A percentile compares a stretch with the other conserved stretches of the same genome.
Conservation (phyloP, 2,888 invertebrate species). For the Pilophorus perplexus region DNA sequence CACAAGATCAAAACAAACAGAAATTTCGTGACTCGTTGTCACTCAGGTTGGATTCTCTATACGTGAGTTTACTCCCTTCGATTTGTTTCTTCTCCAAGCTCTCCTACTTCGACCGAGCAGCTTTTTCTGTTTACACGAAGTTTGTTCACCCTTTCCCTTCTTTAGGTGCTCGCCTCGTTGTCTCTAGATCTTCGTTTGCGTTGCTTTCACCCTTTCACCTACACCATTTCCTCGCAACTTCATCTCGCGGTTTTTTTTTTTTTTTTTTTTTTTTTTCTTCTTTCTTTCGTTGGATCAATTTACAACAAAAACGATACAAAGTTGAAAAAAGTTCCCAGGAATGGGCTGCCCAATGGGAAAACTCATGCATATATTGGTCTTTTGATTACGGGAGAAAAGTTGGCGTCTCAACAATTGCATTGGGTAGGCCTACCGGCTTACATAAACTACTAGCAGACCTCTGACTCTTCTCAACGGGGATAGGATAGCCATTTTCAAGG, state of each 20-base stretch:
- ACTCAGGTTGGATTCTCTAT: background rate
- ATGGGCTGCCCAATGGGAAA: no score
- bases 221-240: background rate
- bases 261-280: background rate
- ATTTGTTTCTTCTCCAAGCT: no score
- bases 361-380: background rate
- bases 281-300: conserved; percentile 9
- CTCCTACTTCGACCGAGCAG: no score
- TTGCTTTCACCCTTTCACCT: background rate
- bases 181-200: conserved; percentile 8
- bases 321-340: background rate
- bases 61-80: conserved; percentile 4
- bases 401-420: no score
- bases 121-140: conserved; percentile 2
- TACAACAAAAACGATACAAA: background rate
- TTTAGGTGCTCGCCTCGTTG: background rate
- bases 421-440: no score
- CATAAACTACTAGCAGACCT: no score
- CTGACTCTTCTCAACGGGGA: no score
- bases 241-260: no score
- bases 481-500: no score
- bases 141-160: conserved; percentile 6
- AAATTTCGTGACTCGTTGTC: background rate
- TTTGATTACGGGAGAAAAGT: background rate
- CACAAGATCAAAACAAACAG: conserved; percentile 6